Evolutionary conservation across 2,797 vertebrate genomes (phyloP), one percentile per base, ranked within the genome.

Genomic region (Muscicapa comitata): DNA sequence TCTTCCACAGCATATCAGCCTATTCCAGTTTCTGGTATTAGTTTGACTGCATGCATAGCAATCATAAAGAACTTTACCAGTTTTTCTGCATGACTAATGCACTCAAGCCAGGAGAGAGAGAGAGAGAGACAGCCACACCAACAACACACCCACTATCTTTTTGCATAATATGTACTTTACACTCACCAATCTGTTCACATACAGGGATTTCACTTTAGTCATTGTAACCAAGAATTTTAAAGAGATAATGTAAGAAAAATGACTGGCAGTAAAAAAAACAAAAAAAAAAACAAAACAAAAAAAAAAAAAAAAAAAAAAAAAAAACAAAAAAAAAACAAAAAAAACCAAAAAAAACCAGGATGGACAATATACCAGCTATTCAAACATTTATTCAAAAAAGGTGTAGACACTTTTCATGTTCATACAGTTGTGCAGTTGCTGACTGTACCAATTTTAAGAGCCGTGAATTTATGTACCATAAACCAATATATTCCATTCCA

Each of bases 11-110:
- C 20, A 59, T 72, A 48, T 53, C 87, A 23, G 19, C 43, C 59
- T 90, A 29, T 67, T 62, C 37, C 48, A 73, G 47, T 93, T 91
- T 94, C 61, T 89, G 78, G 70, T 61, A 48, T 83, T 73, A 82
- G 17, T 92, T 85, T 90, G 73, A 61, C 54, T 66, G 67, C 33
- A 65, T 47, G 57, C 65, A 70, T 53, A 84, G 71, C 71, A 93
- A 70, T 76, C 74, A 51, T 68, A 63, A 29, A 89, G 55, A 89
- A 71, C 35, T 54, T 17, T 76, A 90, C 68, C 90, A 94, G 84
- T 96, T 96, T 96, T 93, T 94, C 95, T 89, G 70, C 85, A 80
- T 94, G 92, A 91, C 82, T 96, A 94, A 94, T 92, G 73, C 70
- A 62, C 68, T 88, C 48, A 92, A 90, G 71, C 12, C 0, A 55